Evolutionary conservation across 2,797 vertebrate genomes (phyloP), one percentile per base, ranked within the genome.

Genomic region (Sebastes trivittatus): DNA sequence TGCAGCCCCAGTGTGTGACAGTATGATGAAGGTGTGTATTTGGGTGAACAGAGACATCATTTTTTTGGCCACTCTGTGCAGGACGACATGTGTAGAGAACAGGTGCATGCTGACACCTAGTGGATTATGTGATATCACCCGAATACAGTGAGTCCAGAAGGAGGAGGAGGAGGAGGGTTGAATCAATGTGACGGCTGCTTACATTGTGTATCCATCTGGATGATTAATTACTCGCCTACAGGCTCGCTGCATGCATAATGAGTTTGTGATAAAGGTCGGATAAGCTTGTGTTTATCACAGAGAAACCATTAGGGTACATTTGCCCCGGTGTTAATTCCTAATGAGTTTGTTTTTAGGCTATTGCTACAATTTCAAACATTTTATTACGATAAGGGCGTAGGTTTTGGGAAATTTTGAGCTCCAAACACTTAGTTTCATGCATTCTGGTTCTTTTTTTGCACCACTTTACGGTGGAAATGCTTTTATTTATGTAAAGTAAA

Each of bases 81-180:
- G 32, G 3, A 4, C 30, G 38, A 70, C 3, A 0, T 32, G 65
- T 9, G 65, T 9, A 42, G 66, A 87, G 30, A 32, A 84, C 71
- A 69, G 78, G 58, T 16, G 18, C 82, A 85, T 81, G 61, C 82
- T 93, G 93, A 92, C 94, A 91, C 88, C 94, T 92, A 80, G 91
- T 93, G 93, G 92, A 79, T 20, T 2, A n/a, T 55, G 5, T 8
- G 9, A 78, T 54, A 34, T 3, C 5, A 23, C 11, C 18, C 1
- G 3, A 22, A 1, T 4, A 27, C 2, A n/a, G 1, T 27, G 25
- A 27, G 25, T 25, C 22, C 8, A n/a, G 13, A n/a, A 42, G 7
- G 36, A 42, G 62, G 34, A 38, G 2, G 32, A 23, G 6, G 69
- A 52, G 29, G 36, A 58, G 7, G 23, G 7, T 16, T 22, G 61